phyloP scores from a whole-genome alignment of 1,140 invertebrate genomes.

The Solen grandis region DNA sequence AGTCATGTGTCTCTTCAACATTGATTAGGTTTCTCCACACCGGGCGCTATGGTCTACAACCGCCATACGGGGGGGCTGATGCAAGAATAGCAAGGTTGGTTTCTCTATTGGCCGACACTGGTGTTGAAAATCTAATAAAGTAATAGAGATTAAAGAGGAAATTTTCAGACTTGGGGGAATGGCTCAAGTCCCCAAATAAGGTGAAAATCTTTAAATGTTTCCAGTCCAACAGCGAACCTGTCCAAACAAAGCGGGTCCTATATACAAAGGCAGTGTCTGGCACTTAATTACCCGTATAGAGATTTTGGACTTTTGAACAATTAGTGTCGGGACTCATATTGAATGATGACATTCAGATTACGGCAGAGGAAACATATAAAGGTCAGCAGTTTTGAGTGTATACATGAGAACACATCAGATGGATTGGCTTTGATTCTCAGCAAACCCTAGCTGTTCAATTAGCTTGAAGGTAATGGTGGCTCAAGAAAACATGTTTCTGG shows the following conservation, averaged over 20 bases:
- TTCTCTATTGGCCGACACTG: not conserved
- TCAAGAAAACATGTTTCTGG: no score
- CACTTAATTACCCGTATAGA: not conserved
- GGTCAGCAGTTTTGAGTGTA: not conserved
- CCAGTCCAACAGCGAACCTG: not conserved
- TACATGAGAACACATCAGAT: no score
- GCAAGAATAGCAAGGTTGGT: not conserved
- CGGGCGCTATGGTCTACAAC: not conserved
- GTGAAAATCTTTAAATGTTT: not conserved
- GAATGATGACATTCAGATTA: not conserved
- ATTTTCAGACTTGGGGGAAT: not conserved
- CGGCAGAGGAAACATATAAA: not conserved
- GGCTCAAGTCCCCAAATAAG: not conserved
- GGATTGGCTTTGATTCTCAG: no score
- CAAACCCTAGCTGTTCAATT: no score
- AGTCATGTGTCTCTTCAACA: slow-evolving; percentile 1
- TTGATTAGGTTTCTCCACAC: not conserved
- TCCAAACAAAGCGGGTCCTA: not conserved
- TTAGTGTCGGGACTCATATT: not conserved
- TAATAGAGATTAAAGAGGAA: not conserved
- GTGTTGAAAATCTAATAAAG: not conserved
- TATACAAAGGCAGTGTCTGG: not conserved
- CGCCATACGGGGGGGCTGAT: not conserved
- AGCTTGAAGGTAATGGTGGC: no score
- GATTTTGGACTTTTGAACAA: not conserved